phyloP scores from a whole-genome alignment of 2,888 invertebrate genomes.

The Zygogramma bicolorata region DNA sequence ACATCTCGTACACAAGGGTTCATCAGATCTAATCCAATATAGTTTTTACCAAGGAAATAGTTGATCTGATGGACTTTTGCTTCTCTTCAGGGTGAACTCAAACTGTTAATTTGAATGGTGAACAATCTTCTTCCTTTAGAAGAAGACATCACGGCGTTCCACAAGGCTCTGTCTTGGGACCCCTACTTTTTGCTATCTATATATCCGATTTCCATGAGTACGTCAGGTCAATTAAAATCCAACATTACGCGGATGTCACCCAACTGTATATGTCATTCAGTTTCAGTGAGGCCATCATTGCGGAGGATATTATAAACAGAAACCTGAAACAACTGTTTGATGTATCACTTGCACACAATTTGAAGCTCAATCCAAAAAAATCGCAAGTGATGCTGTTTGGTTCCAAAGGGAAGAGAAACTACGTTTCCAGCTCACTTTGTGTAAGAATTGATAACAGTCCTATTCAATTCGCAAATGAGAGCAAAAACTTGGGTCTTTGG shows the following conservation, averaged over 20 bases:
- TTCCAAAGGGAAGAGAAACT: conserved; percentile 4
- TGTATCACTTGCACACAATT: background rate
- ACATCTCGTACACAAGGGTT: no score
- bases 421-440: background rate
- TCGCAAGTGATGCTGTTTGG: conserved; percentile 9
- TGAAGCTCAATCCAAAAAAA: conserved; percentile 3
- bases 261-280: background rate
- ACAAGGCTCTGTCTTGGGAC: no score
- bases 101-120: no score
- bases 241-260: background rate
- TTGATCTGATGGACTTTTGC: no score
- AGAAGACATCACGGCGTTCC: no score
- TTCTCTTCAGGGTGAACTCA: no score
- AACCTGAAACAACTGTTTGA: background rate
- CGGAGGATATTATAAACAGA: background rate
- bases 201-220: background rate
- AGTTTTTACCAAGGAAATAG: no score
- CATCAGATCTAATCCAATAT: no score
- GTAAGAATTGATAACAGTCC: background rate
- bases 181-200: background rate
- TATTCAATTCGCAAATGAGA: background rate
- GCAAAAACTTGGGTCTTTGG: background rate
- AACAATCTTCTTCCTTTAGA: no score
- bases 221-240: background rate
- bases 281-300: background rate